Evolutionary conservation across 2,113 vertebrate species (phyloP).

Genomic region (Acrocephalus kingi): DNA sequence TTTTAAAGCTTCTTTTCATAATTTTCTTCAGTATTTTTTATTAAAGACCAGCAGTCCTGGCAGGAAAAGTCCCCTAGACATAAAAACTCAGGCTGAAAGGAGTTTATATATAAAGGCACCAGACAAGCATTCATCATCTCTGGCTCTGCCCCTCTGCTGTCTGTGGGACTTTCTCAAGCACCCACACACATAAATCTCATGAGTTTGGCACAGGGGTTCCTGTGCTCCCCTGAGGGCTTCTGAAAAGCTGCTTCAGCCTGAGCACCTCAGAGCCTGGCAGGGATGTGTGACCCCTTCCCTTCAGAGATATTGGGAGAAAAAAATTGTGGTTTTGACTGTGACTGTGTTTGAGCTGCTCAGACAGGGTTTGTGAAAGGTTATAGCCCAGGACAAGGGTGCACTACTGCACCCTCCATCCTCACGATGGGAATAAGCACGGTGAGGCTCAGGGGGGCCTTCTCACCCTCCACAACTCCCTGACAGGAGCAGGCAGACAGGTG

Average conservation of each 20-base stretch:
- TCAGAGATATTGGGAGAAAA: neutral
- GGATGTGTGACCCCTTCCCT: neutral
- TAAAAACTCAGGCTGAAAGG: neutral
- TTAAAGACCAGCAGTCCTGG: neutral
- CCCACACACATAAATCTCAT: neutral
- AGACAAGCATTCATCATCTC: neutral
- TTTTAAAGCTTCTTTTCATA: conserved; percentile 33
- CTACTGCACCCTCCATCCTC: neutral
- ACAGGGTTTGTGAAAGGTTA: neutral
- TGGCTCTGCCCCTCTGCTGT: neutral
- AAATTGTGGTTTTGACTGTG: neutral
- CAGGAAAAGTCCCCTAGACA: neutral
- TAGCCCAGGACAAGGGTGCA: neutral
- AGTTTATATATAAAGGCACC: neutral
- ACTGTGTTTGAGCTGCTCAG: neutral
- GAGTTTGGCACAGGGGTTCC: rapidly evolving
- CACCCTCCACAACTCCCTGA: neutral
- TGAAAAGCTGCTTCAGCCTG: neutral
- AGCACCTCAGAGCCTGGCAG: neutral
- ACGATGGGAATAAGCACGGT: neutral
- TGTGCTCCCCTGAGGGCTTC: neutral
- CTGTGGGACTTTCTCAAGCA: neutral
- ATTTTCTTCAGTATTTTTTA: neutral
- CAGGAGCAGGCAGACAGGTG: neutral
- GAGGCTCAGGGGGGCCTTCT: neutral